Percentiles rank a stretch among this genome's conserved stretches.
These are phyloP conservation scores for Plectus sambesii DNA, from an alignment of 1,140 invertebrate genomes.

Conservation along the genomic window DNA sequence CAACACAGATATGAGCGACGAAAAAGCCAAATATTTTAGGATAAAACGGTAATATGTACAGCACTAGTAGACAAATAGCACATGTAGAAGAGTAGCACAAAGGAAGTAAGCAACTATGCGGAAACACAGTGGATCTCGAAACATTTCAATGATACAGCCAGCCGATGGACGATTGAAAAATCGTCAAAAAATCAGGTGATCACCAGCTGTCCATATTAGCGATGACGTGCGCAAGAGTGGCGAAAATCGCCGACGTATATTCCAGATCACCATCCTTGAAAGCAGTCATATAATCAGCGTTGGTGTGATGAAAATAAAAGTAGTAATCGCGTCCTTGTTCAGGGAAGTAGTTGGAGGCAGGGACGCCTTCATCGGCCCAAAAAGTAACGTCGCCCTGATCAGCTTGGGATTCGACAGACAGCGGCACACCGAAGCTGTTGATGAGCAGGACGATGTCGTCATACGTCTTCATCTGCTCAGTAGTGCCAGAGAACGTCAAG, in stretches of 20 bases:
- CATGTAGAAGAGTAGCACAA: no score
- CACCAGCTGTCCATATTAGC: conserved; percentile 40
- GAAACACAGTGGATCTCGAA: no score
- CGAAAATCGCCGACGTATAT: conserved; percentile 38
- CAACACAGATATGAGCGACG: no score
- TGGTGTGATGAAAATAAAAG: conserved; percentile 69
- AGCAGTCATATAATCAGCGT: conserved; percentile 65
- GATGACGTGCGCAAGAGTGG: conserved; percentile 38
- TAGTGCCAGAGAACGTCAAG: no score
- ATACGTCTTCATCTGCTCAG: conserved; percentile 23
- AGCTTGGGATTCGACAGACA: conserved; percentile 49
- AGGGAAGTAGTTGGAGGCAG: conserved; percentile 58
- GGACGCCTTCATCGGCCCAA: conserved; percentile 57
- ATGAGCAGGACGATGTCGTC: conserved; percentile 32
- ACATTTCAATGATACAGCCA: no score
- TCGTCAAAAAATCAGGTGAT: no score
- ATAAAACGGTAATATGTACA: no score
- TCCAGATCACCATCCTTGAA: conserved; percentile 56
- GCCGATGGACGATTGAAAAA: no score
- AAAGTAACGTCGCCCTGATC: conserved; percentile 53
- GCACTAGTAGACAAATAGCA: no score
- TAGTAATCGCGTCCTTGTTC: conserved; percentile 54
- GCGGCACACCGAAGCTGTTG: conserved; percentile 45
- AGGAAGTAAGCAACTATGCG: no score
- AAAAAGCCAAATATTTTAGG: no score